These are phyloP conservation scores for Eupeodes luniger DNA, from an alignment of 2,888 invertebrate species.

Conservation along the genomic window DNA sequence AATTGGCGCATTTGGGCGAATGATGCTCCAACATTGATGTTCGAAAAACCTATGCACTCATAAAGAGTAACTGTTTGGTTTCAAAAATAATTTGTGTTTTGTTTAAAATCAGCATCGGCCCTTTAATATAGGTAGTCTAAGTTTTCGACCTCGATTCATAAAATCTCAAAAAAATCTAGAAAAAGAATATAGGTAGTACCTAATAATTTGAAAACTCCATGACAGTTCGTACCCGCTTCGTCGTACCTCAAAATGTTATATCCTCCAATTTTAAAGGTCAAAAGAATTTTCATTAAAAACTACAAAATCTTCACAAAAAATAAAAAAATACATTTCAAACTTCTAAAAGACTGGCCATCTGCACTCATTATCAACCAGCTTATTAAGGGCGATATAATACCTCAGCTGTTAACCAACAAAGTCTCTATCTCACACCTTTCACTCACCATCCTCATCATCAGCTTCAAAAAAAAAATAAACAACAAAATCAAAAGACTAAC, in stretches of 20 bases:
- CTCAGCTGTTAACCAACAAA: constrained; percentile 46
- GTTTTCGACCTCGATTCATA: too few relatives aligned
- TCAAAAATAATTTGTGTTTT: too few relatives aligned
- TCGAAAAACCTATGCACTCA: too few relatives aligned
- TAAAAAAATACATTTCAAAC: not conserved
- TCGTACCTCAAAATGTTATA: not conserved
- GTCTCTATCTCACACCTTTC: not conserved
- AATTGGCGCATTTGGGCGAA: too few relatives aligned
- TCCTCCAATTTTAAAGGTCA: not conserved
- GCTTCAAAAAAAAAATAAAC: constrained; percentile 17
- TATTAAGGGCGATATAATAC: constrained; percentile 48
- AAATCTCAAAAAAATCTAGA: too few relatives aligned
- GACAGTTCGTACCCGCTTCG: too few relatives aligned
- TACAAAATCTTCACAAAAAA: not conserved
- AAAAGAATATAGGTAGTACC: too few relatives aligned
- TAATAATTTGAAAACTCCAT: too few relatives aligned
- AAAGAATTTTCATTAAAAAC: constrained; percentile 2
- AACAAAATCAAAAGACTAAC: constrained; percentile 60
- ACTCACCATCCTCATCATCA: constrained; percentile 14
- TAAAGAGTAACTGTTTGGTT: too few relatives aligned
- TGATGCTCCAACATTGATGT: too few relatives aligned
- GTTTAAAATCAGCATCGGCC: too few relatives aligned
- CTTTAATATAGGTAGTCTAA: too few relatives aligned
- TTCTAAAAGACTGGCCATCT: constrained; percentile 41
- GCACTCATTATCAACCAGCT: constrained; percentile 67